phyloP scores from a whole-genome alignment of 2,888 invertebrate genomes.

The Microctonus brassicae region DNA sequence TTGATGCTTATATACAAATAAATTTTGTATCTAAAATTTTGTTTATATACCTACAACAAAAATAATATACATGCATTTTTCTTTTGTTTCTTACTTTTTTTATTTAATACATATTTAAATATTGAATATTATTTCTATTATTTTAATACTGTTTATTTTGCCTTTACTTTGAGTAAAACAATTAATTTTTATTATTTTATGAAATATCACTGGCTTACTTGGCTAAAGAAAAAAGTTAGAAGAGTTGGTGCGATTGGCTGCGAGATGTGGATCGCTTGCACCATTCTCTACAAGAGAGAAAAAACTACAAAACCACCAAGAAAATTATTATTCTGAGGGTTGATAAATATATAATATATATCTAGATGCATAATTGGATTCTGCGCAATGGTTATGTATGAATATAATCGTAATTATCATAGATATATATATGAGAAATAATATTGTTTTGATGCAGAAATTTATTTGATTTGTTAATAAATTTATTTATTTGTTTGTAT shows the following conservation, averaged over 20 bases:
- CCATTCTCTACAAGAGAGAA: conserved; percentile 43
- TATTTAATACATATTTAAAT: background rate
- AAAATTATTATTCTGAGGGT: background rate
- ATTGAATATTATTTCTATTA: too few species aligned
- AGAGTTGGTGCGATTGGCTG: conserved; percentile 47
- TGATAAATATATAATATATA: too few species aligned
- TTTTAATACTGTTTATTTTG: background rate
- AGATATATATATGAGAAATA: too few species aligned
- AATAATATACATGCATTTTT: too few species aligned
- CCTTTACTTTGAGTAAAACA: background rate
- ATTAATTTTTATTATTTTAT: background rate
- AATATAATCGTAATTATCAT: background rate
- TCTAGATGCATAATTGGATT: background rate
- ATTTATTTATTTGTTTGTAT: too few species aligned
- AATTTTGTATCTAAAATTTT: conserved; percentile 19
- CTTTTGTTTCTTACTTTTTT: too few species aligned
- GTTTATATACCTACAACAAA: too few species aligned
- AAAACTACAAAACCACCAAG: conserved; percentile 24
- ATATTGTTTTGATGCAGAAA: too few species aligned
- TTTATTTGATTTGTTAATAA: too few species aligned
- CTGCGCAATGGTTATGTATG: background rate
- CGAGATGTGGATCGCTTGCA: conserved; percentile 50
- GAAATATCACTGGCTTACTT: conserved; percentile 49
- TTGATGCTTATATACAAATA: conserved; percentile 36
- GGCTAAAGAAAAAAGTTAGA: conserved; percentile 50